Percentiles rank a stretch among this genome's conserved stretches.
These are phyloP conservation scores for Lutraria rhynchaena DNA, from an alignment of 1,140 invertebrate genomes.

Conservation along the genomic window DNA sequence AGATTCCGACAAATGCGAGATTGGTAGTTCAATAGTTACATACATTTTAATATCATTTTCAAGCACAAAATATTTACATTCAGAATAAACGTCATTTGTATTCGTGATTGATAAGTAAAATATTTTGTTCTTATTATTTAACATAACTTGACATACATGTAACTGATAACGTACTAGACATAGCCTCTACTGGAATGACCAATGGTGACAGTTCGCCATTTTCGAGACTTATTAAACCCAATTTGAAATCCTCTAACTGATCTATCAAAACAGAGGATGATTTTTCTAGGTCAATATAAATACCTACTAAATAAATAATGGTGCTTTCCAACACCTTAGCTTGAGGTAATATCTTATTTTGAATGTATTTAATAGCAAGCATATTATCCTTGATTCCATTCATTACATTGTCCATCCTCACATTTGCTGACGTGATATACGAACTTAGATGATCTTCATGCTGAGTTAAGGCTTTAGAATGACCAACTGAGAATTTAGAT, in stretches of 20 bases:
- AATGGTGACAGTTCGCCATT: conserved; percentile 35
- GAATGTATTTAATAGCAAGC: not conserved
- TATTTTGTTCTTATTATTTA: not conserved
- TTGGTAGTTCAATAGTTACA: not conserved
- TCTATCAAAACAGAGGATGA: not conserved
- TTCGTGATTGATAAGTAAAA: not conserved
- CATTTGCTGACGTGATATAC: conserved; percentile 18
- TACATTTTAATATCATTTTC: conserved; percentile 15
- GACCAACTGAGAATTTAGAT: conserved; percentile 1
- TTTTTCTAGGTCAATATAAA: conserved; percentile 26
- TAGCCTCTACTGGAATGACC: not conserved
- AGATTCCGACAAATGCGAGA: conserved; percentile 1
- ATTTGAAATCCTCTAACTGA: conserved; percentile 24
- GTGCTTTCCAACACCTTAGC: not conserved
- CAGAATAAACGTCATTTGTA: not conserved
- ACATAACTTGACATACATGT: conserved; percentile 23
- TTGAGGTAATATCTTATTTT: not conserved
- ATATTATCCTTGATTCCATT: conserved; percentile 24
- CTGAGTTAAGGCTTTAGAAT: conserved; percentile 14
- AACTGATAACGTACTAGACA: conserved; percentile 6
- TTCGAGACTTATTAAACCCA: conserved; percentile 11
- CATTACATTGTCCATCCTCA: conserved; percentile 25
- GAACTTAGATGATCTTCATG: conserved; percentile 40
- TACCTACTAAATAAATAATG: not conserved
- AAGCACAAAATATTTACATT: conserved; percentile 1